Evolutionary conservation across 2,113 vertebrate genomes (phyloP), one percentile per base, ranked within the genome.

Genomic region (Nanger granti): DNA sequence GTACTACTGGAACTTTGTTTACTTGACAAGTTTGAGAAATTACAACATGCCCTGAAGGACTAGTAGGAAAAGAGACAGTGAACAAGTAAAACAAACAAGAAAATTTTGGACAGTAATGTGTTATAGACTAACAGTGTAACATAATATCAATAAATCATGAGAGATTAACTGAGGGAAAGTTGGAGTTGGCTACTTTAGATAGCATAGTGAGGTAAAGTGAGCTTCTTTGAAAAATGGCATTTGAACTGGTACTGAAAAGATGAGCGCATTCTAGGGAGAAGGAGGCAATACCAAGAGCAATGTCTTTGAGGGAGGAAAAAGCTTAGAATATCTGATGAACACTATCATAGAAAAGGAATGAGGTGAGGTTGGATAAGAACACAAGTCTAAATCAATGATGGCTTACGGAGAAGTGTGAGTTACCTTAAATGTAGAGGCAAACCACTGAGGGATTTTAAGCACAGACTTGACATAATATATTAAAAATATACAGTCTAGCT

Each of bases 351-450:
- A 97, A 97, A n/a, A 76, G 31, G 76, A 62, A 96, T 37, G 49
- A 94, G n/a, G 31, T 79, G 13, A 91, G 29, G 59, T 3, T 12
- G 44, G 37, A 89, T 47, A 34, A 34, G 4, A 2, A 96, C 20
- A 95, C 7, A 84, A 87, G 52, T 52, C 12, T 15, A 96, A 29
- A 92, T 92, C 37, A 95, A 62, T 82, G 57, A 88, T 47, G 44
- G 31, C 8, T 87, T 76, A 95, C 29, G 64, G 55, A 92, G n/a
- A 60, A 76, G 31, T 93, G 11, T 86, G 52, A 90, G 82, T 64
- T 91, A 90, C 41, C 66, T 64, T 96, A 83, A 96, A 66, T 44
- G 84, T 15, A 92, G 85, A 85, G 91, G 59, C 41, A 97, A 89
- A 93, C 12, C 41, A 76, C 1, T 92, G n/a, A 85, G 89, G 7